Evolutionary conservation across 2,888 invertebrate species (phyloP).

Genomic region (Graphium colonna): DNA sequence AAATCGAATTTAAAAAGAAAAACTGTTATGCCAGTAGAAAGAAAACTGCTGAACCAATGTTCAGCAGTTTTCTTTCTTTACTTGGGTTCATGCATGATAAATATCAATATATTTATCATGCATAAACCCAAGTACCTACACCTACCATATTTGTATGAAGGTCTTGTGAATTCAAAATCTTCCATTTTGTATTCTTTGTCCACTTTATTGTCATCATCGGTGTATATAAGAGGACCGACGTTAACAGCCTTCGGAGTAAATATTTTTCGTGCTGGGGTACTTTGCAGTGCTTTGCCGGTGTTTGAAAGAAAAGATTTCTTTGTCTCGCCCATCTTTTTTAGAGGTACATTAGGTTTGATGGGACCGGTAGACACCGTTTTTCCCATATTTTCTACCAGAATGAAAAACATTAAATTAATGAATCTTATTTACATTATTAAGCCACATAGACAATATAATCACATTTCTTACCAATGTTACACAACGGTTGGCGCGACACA

Average conservation of each 20-base stretch:
- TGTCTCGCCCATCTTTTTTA: constrained; percentile 50
- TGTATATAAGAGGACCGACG: constrained; percentile 59
- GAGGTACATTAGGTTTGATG: constrained; percentile 58
- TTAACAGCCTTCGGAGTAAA: constrained; percentile 58
- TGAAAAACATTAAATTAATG: neutral
- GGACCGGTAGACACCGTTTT: constrained; percentile 54
- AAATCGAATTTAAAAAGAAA: too few relatives aligned
- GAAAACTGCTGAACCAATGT: too few relatives aligned
- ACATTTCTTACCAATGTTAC: constrained; percentile 53
- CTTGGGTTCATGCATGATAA: too few relatives aligned
- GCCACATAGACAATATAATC: neutral
- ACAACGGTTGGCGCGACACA: constrained; percentile 61
- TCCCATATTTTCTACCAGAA: constrained; percentile 60
- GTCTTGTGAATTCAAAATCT: constrained; percentile 61
- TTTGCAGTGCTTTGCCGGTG: constrained; percentile 57
- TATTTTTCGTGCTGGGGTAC: constrained; percentile 53
- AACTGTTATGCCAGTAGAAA: too few relatives aligned
- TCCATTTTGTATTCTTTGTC: constrained; percentile 30
- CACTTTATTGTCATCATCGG: constrained; percentile 42
- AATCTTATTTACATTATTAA: too few relatives aligned
- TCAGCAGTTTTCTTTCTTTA: too few relatives aligned
- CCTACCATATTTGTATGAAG: constrained; percentile 53
- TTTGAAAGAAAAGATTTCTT: constrained; percentile 67
- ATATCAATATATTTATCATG: too few relatives aligned
- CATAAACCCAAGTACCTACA: too few relatives aligned